phyloP scores from a whole-genome alignment of 2,888 invertebrate species.

The Cenopis cana region DNA sequence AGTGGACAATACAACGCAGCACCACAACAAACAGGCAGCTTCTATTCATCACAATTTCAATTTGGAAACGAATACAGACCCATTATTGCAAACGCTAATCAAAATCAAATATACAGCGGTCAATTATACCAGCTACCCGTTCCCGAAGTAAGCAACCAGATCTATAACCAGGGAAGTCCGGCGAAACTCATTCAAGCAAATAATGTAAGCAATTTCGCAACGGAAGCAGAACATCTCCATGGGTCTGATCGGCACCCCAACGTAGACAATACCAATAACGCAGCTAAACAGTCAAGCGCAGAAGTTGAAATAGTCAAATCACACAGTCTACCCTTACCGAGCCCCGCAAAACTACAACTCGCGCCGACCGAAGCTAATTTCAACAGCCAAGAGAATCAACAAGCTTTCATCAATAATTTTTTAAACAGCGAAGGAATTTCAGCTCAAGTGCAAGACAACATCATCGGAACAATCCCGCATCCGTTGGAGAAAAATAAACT shows the following conservation, averaged over 20 bases:
- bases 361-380: conserved; percentile 58
- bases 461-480: conserved; percentile 74
- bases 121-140: conserved; percentile 77
- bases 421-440: conserved; percentile 69
- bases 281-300: conserved; percentile 53
- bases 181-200: conserved; percentile 53
- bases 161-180: conserved; percentile 66
- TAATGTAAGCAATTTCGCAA: conserved; percentile 51
- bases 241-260: conserved; percentile 50
- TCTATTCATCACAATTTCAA: conserved; percentile 56
- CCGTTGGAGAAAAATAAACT: conserved; percentile 71
- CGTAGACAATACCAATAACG: conserved; percentile 48
- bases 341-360: conserved; percentile 61
- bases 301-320: conserved; percentile 70
- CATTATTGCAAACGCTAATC: conserved; percentile 49
- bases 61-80: conserved; percentile 50
- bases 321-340: conserved; percentile 54
- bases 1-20: conserved; percentile 53
- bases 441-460: conserved; percentile 75
- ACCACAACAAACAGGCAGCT: conserved; percentile 53
- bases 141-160: conserved; percentile 72
- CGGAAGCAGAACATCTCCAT: conserved; percentile 51
- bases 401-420: conserved; percentile 56
- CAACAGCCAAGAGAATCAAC: conserved; percentile 60
- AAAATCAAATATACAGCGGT: conserved; percentile 73